Evolutionary conservation across 2,888 invertebrate genomes (phyloP).

Genomic region (Hermaeophaga mercurialis): DNA sequence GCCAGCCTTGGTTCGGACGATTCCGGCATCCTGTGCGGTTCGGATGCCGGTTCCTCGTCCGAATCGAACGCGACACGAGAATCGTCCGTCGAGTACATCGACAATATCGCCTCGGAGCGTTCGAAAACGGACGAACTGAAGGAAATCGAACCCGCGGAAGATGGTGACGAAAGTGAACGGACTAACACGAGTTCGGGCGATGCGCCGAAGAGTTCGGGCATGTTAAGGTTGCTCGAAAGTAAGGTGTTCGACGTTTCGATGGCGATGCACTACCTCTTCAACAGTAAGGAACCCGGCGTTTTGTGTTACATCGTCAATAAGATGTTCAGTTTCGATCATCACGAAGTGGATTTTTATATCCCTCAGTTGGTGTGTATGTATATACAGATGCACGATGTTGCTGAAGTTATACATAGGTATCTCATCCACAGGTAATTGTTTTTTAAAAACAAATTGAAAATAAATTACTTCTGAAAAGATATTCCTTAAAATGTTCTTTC

Average conservation of each 20-base stretch:
- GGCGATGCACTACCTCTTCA: constrained; percentile 97
- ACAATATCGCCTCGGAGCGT: constrained; percentile 60
- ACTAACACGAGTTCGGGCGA: constrained; percentile 38
- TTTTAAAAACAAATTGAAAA: too few relatives aligned
- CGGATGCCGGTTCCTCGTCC: constrained; percentile 60
- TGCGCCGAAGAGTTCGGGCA: constrained; percentile 62
- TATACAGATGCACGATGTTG: constrained; percentile 96
- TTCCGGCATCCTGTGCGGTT: constrained; percentile 74
- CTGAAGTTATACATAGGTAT: constrained; percentile 89
- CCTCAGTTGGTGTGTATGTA: constrained; percentile 98
- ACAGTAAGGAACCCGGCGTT: constrained; percentile 97
- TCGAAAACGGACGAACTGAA: constrained; percentile 18
- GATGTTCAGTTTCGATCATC: constrained; percentile 91
- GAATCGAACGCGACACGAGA: constrained; percentile 57
- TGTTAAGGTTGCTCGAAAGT: constrained; percentile 92
- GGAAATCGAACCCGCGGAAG: constrained; percentile 39
- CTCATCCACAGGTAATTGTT: constrained; percentile 78
- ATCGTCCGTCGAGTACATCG: constrained; percentile 60
- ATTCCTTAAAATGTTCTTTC: background rate
- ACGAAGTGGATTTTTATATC: constrained; percentile 95
- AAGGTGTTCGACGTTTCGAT: constrained; percentile 98
- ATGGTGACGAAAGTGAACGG: constrained; percentile 49
- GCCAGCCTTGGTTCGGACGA: constrained; percentile 77
- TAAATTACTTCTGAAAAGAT: too few relatives aligned
- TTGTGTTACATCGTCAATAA: constrained; percentile 97